Base-by-base conservation (phyloP, 53 echinoderm and acorn worm species). In the Zoroaster sp. region DNA sequence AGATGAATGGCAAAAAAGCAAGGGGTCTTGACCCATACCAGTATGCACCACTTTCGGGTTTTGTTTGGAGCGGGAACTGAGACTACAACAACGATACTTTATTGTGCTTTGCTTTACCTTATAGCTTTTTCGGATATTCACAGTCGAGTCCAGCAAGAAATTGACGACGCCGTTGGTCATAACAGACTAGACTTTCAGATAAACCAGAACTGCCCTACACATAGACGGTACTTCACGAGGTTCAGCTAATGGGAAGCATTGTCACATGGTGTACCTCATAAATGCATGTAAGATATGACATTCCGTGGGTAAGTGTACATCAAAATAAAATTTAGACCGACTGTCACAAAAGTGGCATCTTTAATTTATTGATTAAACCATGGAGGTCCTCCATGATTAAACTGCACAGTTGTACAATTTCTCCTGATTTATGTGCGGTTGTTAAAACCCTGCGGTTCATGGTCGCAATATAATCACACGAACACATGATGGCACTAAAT, bases 1-100 rank as follows among this genome's bases (percentile, higher is more conserved):
- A 85, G 39, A 71, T 85, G 71, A 35, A 18, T 1, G 43, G 42
- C 82, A 82, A 82, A 31, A 68, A 41, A 82, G 31, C 82, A 68
- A 68, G 71, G 85, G 23, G 21, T 34, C 49, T 20, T 85, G 71
- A 66, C 85, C 10, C 85, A 69, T 3, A 5, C 71, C 28, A 85
- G 85, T 37, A 85, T 85, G 85, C 85, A 85, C n/a, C 70, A 85
- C 51, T 44, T 87, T 23, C 87, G 92, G 3, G 92, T 92, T 74
- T 75, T 94, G n/a, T 94, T 94, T 45, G 89, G 86, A 5, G 94
- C 92, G 18, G 91, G 92, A 17, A 92, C 92, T 32, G 94, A 92
- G 78, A 92, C 94, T 12, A 89, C 94, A 3, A 72, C 89, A 12
- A 83, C 92, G 5, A 87, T 87, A 17, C 89, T 94, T 14, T 87